A percentile compares a stretch with the other conserved stretches of the same genome.
Conservation (phyloP, 2,888 invertebrate species). For the Micoletzkya japonica region DNA sequence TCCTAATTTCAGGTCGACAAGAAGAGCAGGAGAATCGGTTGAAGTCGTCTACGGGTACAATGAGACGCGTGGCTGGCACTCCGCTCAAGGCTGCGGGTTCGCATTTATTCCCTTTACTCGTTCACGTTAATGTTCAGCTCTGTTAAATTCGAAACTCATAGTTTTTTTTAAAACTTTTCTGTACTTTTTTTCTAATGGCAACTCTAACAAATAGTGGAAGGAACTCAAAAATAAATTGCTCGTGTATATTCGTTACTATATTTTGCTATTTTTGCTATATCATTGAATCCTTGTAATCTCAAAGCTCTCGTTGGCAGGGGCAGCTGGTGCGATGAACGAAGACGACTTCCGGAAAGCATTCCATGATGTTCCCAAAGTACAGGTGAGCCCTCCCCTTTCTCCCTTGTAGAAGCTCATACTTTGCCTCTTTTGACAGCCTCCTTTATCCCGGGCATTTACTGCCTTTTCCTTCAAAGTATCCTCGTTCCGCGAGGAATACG, state of each 20-base stretch:
- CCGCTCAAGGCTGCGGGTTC: too few species aligned
- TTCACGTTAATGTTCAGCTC: too few species aligned
- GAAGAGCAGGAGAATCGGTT: constrained; percentile 21
- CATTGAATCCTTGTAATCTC: neutral
- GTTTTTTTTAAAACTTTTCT: too few species aligned
- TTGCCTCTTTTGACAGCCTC: too few species aligned
- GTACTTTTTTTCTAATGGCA: neutral
- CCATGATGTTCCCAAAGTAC: neutral
- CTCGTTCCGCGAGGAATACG: too few species aligned
- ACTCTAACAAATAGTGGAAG: neutral
- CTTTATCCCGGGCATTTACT: too few species aligned
- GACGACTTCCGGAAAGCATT: constrained; percentile 27
- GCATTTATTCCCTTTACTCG: too few species aligned
- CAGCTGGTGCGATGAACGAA: constrained; percentile 23
- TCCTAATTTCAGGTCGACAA: neutral
- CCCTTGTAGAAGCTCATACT: too few species aligned
- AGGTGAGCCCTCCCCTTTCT: neutral
- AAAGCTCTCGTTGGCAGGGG: neutral
- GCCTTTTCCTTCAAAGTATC: too few species aligned
- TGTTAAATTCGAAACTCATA: too few species aligned
- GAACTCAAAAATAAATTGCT: too few species aligned
- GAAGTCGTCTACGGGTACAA: neutral
- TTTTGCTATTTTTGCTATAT: neutral
- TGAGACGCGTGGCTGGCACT: too few species aligned
- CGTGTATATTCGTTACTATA: neutral